These are phyloP conservation scores for Herpetotheres cachinnans DNA, from an alignment of 2,113 vertebrate genomes.

Conservation along the genomic window DNA sequence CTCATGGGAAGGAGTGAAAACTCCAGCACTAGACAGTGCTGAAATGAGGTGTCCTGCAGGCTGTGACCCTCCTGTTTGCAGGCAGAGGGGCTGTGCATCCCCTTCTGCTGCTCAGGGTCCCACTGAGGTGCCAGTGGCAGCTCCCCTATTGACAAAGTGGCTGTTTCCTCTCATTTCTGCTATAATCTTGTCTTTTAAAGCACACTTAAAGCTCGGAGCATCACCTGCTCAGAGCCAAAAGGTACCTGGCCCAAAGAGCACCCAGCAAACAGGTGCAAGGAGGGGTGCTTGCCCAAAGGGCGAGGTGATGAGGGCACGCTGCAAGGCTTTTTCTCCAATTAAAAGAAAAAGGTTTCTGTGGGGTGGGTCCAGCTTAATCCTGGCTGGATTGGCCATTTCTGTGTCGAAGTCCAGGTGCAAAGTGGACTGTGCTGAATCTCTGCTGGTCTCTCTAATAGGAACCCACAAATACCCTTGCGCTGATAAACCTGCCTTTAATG, in stretches of 20 bases:
- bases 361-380: background rate
- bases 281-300: background rate
- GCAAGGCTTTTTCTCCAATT: background rate
- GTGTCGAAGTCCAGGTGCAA: background rate
- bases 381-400: background rate
- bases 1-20: background rate
- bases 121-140: background rate
- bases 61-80: background rate
- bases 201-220: background rate
- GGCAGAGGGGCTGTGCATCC: background rate
- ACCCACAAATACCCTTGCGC: background rate
- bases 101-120: background rate
- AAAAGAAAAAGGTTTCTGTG: no score
- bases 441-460: background rate
- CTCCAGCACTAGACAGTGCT: fast-evolving
- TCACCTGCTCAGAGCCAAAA: background rate
- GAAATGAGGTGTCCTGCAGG: background rate
- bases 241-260: background rate
- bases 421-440: background rate
- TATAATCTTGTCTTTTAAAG: background rate
- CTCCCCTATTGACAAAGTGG: background rate
- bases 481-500: background rate
- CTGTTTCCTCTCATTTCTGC: background rate
- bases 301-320: background rate
- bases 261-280: no score